phyloP scores from a whole-genome alignment of 2,113 vertebrate genomes.

The Pungitius pungitius region DNA sequence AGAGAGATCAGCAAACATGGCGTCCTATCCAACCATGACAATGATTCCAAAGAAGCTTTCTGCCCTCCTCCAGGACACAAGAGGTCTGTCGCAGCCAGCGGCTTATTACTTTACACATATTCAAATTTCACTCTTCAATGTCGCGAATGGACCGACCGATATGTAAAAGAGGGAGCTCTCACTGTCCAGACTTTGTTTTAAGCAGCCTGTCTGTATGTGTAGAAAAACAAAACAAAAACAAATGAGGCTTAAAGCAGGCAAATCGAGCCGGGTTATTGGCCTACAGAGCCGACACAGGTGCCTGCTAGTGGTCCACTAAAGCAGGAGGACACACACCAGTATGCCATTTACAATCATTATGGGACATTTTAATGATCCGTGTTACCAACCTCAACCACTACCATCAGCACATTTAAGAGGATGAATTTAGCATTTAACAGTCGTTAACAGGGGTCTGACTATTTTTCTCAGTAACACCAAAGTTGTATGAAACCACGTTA shows the following conservation, averaged over 20 bases:
- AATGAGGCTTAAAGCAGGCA: constrained; percentile 56
- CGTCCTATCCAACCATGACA: constrained; percentile 9
- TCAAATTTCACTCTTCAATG: constrained; percentile 64
- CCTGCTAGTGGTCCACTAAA: constrained; percentile 34
- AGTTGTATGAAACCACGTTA: neutral
- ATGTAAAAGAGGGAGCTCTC: constrained; percentile 64
- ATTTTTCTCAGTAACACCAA: no score
- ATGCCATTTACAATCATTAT: constrained; percentile 17
- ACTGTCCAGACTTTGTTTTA: constrained; percentile 41
- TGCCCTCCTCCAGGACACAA: neutral
- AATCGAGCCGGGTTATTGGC: constrained; percentile 43
- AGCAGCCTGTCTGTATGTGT: constrained; percentile 25
- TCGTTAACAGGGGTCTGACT: neutral
- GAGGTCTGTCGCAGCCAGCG: constrained; percentile 22
- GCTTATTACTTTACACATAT: constrained; percentile 47
- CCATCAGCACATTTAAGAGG: neutral
- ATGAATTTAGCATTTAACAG: neutral
- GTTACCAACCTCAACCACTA: constrained; percentile 4
- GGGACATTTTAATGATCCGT: constrained; percentile 1
- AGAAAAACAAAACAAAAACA: constrained; percentile 33
- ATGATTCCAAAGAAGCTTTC: constrained; percentile 21
- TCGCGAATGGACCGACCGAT: constrained; percentile 61
- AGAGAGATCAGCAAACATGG: constrained; percentile 19
- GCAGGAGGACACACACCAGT: neutral
- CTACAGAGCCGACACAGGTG: constrained; percentile 59